phyloP scores from a whole-genome alignment of 2,113 vertebrate species.

The Cariama cristata region DNA sequence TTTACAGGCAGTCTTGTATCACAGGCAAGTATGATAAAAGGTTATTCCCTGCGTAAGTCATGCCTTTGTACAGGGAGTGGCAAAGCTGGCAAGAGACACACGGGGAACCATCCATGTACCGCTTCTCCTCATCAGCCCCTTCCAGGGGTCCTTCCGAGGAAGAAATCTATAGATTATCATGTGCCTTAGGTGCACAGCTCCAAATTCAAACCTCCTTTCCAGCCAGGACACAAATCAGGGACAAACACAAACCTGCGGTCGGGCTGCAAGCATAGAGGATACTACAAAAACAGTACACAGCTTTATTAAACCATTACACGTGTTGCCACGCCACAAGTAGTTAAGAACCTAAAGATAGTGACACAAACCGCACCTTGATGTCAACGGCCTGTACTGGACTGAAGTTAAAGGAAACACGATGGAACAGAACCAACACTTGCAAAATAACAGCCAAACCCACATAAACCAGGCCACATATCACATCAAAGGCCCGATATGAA shows the following conservation, averaged over 20 bases:
- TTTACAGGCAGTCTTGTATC: background rate
- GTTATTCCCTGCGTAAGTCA: background rate
- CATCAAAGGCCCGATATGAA: background rate
- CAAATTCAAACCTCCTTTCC: background rate
- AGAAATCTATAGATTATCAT: background rate
- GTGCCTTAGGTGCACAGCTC: background rate
- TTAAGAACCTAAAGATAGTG: background rate
- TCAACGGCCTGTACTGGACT: background rate
- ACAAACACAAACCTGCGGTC: background rate
- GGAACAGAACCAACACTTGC: background rate
- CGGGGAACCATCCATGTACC: background rate
- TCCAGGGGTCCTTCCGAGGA: background rate
- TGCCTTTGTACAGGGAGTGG: background rate
- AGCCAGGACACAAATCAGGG: accelerated
- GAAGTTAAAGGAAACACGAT: background rate
- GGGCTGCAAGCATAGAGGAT: background rate
- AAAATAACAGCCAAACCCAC: background rate
- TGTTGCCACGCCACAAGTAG: background rate
- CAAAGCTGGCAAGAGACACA: background rate
- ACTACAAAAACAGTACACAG: accelerated
- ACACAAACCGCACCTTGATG: background rate
- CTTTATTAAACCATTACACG: background rate
- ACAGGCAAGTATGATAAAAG: background rate
- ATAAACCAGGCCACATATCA: background rate
- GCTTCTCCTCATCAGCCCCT: background rate